Evolutionary conservation across 2,888 invertebrate species (phyloP), one percentile per base, ranked within the genome.

Genomic region (Imbricaverruca yamaguchii): DNA sequence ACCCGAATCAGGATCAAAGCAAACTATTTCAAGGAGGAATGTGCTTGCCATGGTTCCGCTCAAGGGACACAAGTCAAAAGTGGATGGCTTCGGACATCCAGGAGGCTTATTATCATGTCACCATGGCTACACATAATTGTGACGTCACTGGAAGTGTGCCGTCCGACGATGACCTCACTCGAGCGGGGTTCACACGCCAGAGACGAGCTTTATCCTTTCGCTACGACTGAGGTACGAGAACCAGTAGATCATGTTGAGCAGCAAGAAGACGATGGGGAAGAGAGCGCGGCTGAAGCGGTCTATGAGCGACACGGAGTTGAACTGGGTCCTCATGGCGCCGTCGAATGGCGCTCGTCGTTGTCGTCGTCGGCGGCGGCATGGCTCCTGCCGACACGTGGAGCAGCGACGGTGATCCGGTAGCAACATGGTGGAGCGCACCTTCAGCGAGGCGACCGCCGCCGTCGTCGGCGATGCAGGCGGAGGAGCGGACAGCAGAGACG

Each of bases 221-320:
- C 55, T 74, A 23, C 81, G 80, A 53, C 81, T 81, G 63, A 84
- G 82, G 81, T 82, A 84, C 61, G 82, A 80, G 82, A 81, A 82
- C 84, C 84, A 84, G 81, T 84, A 84, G 67, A 84, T 56, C 11
- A 84, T 74, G 74, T 84, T 84, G 80, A 84, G 82, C 55, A 82
- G 69, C n/a, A 83, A 79, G 80, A 83, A 84, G 13, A 80, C 80
- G 8, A 56, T 63, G 12, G 82, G 82, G 63, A 82, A 82, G n/a
- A 82, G 57, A 0, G 63, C 81, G 21, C 82, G 80, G 65, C 80
- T 80, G 80, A 82, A 55, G 21, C 80, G 78, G 65, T 82, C 82
- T 59, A 82, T 84, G 82, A 65, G 83, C 82, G 77, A 84, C 83
- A 63, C 83, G 81, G 80, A 84, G 84, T 63, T 84, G 81, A 74